Percentiles rank a stretch among this genome's conserved stretches.
phyloP scores from a whole-genome alignment of 2,113 vertebrate species.

The Ranitomeya variabilis region DNA sequence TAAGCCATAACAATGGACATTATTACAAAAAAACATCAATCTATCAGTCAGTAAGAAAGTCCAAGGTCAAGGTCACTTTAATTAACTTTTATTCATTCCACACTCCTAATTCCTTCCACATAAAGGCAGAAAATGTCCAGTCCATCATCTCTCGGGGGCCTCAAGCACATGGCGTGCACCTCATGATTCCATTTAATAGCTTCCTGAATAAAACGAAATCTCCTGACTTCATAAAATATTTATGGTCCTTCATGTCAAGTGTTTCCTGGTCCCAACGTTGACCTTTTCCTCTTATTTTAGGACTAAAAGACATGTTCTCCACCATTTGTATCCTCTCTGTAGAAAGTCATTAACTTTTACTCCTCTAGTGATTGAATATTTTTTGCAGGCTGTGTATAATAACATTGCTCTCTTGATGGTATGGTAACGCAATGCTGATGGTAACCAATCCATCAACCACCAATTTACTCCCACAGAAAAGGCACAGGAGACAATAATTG shows the following conservation, averaged over 20 bases:
- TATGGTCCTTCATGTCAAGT: constrained; percentile 55
- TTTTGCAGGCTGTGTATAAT: neutral
- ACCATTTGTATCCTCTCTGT: neutral
- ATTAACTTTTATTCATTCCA: neutral
- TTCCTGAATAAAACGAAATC: constrained; percentile 70
- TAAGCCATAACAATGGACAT: neutral
- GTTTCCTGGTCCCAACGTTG: constrained; percentile 65
- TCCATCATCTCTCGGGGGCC: constrained; percentile 21
- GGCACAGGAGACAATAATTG: too few relatives aligned
- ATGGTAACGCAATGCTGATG: neutral
- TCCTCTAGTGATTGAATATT: neutral
- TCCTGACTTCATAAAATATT: constrained; percentile 62
- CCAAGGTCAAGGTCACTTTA: neutral
- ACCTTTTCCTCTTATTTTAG: constrained; percentile 25
- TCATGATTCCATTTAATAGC: constrained; percentile 67
- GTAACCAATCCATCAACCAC: too few relatives aligned
- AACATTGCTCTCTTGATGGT: neutral
- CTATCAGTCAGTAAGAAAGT: neutral
- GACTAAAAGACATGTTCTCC: neutral
- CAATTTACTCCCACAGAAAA: too few relatives aligned
- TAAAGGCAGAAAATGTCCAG: neutral
- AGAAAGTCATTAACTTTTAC: neutral
- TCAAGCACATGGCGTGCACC: constrained; percentile 57
- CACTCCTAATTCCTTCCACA: neutral
- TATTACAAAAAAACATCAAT: neutral